Evolutionary conservation across 2,797 vertebrate species (phyloP), one percentile per base, ranked within the genome.

Genomic region (Threskiornis aethiopicus): DNA sequence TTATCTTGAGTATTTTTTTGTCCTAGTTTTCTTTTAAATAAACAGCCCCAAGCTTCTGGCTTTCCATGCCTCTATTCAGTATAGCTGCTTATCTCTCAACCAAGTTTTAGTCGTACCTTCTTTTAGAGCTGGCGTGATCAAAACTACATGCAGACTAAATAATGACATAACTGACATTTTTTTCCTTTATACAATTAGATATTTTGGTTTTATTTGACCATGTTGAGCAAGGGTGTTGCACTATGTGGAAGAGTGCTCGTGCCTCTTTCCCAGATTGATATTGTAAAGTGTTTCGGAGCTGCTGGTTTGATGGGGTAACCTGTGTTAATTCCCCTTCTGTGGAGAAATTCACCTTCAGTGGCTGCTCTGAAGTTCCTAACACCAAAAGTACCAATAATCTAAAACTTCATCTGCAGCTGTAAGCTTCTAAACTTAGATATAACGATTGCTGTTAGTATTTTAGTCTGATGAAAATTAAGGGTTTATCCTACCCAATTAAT

Each of bases 161-260:
- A 64, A 13, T 41, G 8, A 15, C 5, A 4, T 18, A 39, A 24
- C 7, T 66, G 49, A 5, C 22, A 0, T 1, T 41, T 17, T 17
- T 66, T 69, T 15, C 5, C 0, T 1, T 24, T 65, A 12, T 35
- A 12, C 6, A 1, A 57, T 35, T 49, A n/a, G 8, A 8, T 5
- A 5, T 31, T 67, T 90, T 33, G 22, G 4, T 61, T 81, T 81
- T 28, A 6, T 76, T 81, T 90, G 72, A 51, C 42, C 22, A 5
- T 11, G 14, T 62, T 37, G 39, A 73, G 10, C 78, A 67, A 5
- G 77, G 42, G 6, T 73, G 15, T 44, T 66, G 6, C 1, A 1
- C 58, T 44, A 0, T 25, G 28, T 55, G 26, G 44, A 62, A 39
- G 31, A n/a, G 18, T 55, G 31, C 12, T 61, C 0, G 0, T 87